A percentile compares a stretch with the other conserved stretches of the same genome.
These are phyloP conservation scores for Lithophane socia DNA, from an alignment of 2,888 invertebrate species.

Conservation along the genomic window DNA sequence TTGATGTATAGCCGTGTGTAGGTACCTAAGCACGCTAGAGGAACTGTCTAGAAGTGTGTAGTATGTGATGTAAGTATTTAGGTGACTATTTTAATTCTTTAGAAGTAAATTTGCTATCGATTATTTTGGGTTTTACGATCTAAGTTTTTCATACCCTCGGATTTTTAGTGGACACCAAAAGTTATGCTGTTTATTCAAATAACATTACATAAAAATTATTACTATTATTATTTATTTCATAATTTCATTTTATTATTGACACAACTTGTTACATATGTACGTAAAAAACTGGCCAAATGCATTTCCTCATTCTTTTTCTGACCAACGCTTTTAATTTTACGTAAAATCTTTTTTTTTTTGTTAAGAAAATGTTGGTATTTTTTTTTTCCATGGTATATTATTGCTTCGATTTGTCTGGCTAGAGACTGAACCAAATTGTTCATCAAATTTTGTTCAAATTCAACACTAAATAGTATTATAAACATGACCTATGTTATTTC, in stretches of 20 bases:
- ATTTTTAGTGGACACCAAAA: background rate
- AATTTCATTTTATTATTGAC: background rate
- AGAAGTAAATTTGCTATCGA: background rate
- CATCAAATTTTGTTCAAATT: too few species aligned
- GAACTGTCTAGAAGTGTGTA: background rate
- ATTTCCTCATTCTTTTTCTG: too few species aligned
- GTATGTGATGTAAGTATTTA: background rate
- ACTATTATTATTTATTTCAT: too few species aligned
- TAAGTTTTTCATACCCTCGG: background rate
- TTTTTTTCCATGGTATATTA: background rate
- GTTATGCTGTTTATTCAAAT: background rate
- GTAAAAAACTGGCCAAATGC: too few species aligned
- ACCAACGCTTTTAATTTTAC: too few species aligned
- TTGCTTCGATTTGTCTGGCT: too few species aligned
- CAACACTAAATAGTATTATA: background rate
- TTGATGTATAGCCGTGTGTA: too few species aligned
- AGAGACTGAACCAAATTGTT: too few species aligned
- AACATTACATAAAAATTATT: too few species aligned
- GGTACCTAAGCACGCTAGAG: constrained; percentile 10
- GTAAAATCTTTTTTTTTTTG: background rate
- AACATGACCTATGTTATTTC: constrained; percentile 27
- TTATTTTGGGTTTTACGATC: background rate
- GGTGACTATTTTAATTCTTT: constrained; percentile 1
- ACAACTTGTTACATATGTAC: too few species aligned
- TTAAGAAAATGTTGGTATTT: too few species aligned